phyloP scores from a whole-genome alignment of 1,140 invertebrate genomes.

The Muscidifurax raptorellus region DNA sequence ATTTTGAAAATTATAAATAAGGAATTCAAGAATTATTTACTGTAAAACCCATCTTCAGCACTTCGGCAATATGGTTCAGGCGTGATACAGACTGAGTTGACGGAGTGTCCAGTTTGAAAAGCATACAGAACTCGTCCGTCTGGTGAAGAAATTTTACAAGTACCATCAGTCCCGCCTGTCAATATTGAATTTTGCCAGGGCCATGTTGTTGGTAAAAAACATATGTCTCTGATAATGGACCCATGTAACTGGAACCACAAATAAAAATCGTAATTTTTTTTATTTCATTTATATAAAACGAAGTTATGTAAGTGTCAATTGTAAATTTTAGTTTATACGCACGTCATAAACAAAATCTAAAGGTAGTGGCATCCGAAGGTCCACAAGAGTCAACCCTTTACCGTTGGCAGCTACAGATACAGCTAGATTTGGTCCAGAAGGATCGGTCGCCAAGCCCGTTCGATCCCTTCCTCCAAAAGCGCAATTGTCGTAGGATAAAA shows the following conservation, averaged over 20 bases:
- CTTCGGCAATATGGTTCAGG: slow-evolving; percentile 73
- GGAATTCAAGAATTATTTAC: slow-evolving; percentile 61
- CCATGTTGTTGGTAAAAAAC: slow-evolving; percentile 74
- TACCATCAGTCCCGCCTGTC: slow-evolving; percentile 72
- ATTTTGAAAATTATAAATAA: slow-evolving; percentile 28
- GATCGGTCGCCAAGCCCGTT: slow-evolving; percentile 75
- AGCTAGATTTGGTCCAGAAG: slow-evolving; percentile 73
- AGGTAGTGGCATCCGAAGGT: slow-evolving; percentile 75
- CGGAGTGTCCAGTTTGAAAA: slow-evolving; percentile 73
- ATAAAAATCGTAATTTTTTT: not conserved
- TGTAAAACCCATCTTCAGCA: slow-evolving; percentile 73
- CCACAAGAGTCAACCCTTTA: slow-evolving; percentile 75
- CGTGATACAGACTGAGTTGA: slow-evolving; percentile 74
- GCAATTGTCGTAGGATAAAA: slow-evolving; percentile 76
- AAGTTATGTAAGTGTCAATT: not conserved
- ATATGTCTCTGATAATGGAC: slow-evolving; percentile 73
- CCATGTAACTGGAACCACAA: slow-evolving; percentile 69
- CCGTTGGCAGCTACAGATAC: slow-evolving; percentile 75
- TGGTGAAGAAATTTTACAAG: slow-evolving; percentile 73
- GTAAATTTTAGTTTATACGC: slow-evolving; percentile 48
- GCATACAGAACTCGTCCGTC: slow-evolving; percentile 73
- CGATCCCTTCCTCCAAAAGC: slow-evolving; percentile 74
- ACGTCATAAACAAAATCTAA: slow-evolving; percentile 77
- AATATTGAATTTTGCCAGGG: slow-evolving; percentile 74
- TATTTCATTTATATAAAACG: too few relatives aligned